Base-by-base conservation (phyloP, 2,113 vertebrate species). In the Anolis carolinensis region DNA sequence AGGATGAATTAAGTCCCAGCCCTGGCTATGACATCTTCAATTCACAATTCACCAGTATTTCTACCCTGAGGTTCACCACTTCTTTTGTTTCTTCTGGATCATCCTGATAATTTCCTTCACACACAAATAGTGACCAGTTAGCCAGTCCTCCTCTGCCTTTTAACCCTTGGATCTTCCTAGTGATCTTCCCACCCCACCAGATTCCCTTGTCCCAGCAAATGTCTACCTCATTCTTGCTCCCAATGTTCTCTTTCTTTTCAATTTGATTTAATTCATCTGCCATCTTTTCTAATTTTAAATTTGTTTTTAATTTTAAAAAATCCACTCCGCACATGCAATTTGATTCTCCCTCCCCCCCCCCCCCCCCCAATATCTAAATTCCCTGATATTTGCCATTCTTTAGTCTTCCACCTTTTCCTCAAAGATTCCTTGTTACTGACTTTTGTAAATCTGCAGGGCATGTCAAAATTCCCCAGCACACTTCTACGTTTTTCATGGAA, bases 161-260 rank as follows among this genome's bases (percentile, higher is more conserved):
- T 8, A 27, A 34, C 25, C 39, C 70, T 32, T 7, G 20, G 16
- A 23, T 36, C 36, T 73, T 63, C 68, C 71, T 23, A 8, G 55
- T 65, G 23, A 81, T 14, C 4, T 75, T 82, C 77, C 50, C 65
- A 13, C 65, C 30, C 44, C 36, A 34, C 34, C 65, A 44, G 65
- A 71, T 70, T 44, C 65, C 39, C 36, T 10, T 11, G 32, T 74
- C 62, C 71, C 32, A 81, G 70, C 85, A 44, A 75, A 74, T 11
- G 85, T 81, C 85, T 86, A 86, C 85, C 85, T 86, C 85, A 86
- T 86, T 75, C 55, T 44, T 52, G 14, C 62, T 86, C 72, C 85
- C 23, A 25, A 3, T 7, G 7, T 32, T 71, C 13, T 52, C 32
- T 72, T 62, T 62, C n/a, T 67, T 63, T n/a, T 52, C 34, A 67